A percentile compares a stretch with the other conserved stretches of the same genome.
Evolutionary conservation across 2,797 vertebrate genomes (phyloP).

Genomic region (Brotula barbata): DNA sequence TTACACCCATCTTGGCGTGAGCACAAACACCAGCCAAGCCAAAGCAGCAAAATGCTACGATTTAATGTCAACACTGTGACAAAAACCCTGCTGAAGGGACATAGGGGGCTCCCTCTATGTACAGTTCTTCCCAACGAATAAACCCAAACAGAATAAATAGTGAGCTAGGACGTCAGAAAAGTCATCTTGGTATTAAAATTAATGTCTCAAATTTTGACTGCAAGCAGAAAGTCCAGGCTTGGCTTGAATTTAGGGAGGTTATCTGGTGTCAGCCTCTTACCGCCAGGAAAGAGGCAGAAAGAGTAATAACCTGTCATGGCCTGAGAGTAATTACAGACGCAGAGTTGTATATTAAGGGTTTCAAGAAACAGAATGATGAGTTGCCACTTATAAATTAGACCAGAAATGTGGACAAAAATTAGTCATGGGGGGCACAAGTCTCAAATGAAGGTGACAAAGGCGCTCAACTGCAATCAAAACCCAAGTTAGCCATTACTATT

Average conservation of each 20-base stretch:
- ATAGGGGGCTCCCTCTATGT: slow-evolving; percentile 5
- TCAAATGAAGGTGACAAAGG: slow-evolving; percentile 16
- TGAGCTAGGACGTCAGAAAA: slow-evolving; percentile 39
- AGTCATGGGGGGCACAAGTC: slow-evolving; percentile 11
- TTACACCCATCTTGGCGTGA: slow-evolving; percentile 40
- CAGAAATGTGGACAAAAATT: slow-evolving; percentile 2
- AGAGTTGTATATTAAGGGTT: slow-evolving; percentile 49
- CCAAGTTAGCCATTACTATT: slow-evolving; percentile 19
- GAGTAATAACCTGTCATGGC: slow-evolving; percentile 34
- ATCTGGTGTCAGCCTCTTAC: slow-evolving; percentile 37
- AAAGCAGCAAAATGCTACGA: slow-evolving; percentile 29
- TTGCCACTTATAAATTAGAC: slow-evolving; percentile 20
- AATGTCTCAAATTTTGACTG: slow-evolving; percentile 27
- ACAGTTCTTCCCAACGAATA: slow-evolving; percentile 32
- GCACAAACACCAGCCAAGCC: slow-evolving; percentile 30
- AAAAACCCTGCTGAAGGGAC: slow-evolving; percentile 16
- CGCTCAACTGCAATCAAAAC: slow-evolving; percentile 28
- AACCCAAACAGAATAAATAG: slow-evolving; percentile 40
- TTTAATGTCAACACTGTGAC: slow-evolving; percentile 40
- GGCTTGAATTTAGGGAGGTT: slow-evolving; percentile 33
- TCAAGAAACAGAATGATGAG: slow-evolving; percentile 29
- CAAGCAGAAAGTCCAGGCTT: slow-evolving; percentile 24
- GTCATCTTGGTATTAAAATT: slow-evolving; percentile 47
- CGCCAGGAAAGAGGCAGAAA: slow-evolving; percentile 23
- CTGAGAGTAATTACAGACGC: slow-evolving; percentile 36